phyloP scores from a whole-genome alignment of 2,888 invertebrate genomes.

The Eledona agricola region DNA sequence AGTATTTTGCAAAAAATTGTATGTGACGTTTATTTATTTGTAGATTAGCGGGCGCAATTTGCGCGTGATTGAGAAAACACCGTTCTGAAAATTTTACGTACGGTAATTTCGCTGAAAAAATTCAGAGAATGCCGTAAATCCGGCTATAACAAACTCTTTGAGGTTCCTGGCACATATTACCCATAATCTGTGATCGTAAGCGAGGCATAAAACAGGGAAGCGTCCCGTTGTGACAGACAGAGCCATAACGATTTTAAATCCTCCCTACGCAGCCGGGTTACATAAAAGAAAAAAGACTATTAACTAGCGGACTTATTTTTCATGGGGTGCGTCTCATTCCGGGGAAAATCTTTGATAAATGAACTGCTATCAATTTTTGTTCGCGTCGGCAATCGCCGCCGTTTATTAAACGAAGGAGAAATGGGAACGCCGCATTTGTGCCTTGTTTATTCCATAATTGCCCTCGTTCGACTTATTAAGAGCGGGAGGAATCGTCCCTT shows the following conservation, averaged over 20 bases:
- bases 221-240: slow-evolving; percentile 46
- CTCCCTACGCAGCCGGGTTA: slow-evolving; percentile 49
- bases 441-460: slow-evolving; percentile 15
- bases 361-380: slow-evolving; percentile 53
- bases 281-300: slow-evolving; percentile 53
- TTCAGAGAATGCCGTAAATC: slow-evolving; percentile 33
- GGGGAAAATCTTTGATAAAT: slow-evolving; percentile 54
- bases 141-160: slow-evolving; percentile 44
- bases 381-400: slow-evolving; percentile 31
- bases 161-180: slow-evolving; percentile 44
- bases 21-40: no score
- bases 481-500: neutral
- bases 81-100: slow-evolving; percentile 19
- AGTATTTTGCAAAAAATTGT: no score
- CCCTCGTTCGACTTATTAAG: slow-evolving; percentile 15
- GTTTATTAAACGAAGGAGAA: slow-evolving; percentile 21
- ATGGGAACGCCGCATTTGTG: slow-evolving; percentile 12
- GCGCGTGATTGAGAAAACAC: no score
- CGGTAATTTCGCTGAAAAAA: slow-evolving; percentile 20
- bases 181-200: slow-evolving; percentile 45
- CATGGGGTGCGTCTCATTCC: slow-evolving; percentile 55
- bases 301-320: slow-evolving; percentile 54
- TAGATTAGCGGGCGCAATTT: neutral
- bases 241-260: slow-evolving; percentile 54
- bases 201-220: slow-evolving; percentile 39